Base-by-base conservation (phyloP, 2,113 vertebrate species). In the Eclectus roratus region DNA sequence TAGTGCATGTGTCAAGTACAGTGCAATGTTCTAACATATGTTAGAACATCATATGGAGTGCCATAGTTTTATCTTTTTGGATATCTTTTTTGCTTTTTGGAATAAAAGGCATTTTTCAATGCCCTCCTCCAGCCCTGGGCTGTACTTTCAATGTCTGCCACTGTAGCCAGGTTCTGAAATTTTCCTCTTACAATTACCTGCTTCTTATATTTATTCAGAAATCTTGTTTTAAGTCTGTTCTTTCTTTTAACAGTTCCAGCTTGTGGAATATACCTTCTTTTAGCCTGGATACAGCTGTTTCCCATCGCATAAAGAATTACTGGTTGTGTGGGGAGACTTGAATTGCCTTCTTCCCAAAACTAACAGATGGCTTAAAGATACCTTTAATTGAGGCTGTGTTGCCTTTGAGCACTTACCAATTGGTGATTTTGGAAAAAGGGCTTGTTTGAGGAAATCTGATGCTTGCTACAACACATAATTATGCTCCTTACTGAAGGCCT, bases 251-350 rank as follows among this genome's bases (percentile, higher is more conserved):
- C 60, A 28, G 68, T 81, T 71, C 41, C 79, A 74, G 46, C 9
- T 77, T 94, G 63, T 82, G 56, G 63, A 50, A 85, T 82, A 68
- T 72, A 39, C 78, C 44, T 70, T 49, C 24, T 73, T 92, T 65
- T 74, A 94, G 73, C 53, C 63, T 47, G 68, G 35, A 17, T 61
- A 72, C 91, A 93, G 88, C 78, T 93, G 84, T 91, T 96, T 63
- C 66, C 78, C 74, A 47, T 85, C 2, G 8, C 83, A 50, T 39
- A 37, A 63, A 76, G 60, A 88, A 66, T 52, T 70, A 3, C 25
- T 83, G 80, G 11, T 66, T 86, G 44, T 89, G 37, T 15, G 63
- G 37, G n/a, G 65, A 87, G 49, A 9, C 49, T 77, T 31, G n/a
- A 83, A n/a, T 80, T 3, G 1, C 78, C 28, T 44, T 46, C 74